Base-by-base conservation (phyloP, 2,888 invertebrate genomes). In the Siphlonurus alternatus region DNA sequence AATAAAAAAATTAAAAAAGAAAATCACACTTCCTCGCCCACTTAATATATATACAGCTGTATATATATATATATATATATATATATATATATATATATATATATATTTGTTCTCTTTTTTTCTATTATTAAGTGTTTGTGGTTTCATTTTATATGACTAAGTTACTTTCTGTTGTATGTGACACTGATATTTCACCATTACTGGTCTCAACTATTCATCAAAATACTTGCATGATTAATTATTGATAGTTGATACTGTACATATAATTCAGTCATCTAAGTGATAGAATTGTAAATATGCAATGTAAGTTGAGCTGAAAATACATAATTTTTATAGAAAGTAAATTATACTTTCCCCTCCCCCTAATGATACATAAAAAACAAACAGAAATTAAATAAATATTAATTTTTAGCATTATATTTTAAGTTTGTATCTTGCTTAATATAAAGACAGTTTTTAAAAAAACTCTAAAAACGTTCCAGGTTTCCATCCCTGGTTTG, bases 401-500 rank as follows among this genome's bases (percentile, higher is more conserved):
- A 22, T 10, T 25, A 25, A 7, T 25, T 2, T 25, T 53, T 25
- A 53, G n/a, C n/a, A 59, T 22, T 23, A 10, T 18, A 20, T 22
- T n/a, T 59, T 5, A 59, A 2, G 15, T 53, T 2, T 2, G n/a
- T 22, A 7, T 53, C 23, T 22, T 23, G 7, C 22, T 23, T 15
- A 22, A 51, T 56, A 3, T n/a, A 23, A 10, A 22, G 24, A 56
- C 25, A 51, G 23, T 10, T 61, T 61, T 65, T 59, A 64, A 25
- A 59, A n/a, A n/a, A n/a, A n/a, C n/a, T n/a, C n/a, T n/a, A n/a
- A n/a, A n/a, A n/a, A n/a, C n/a, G n/a, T 67, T 69, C 66, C 70
- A 79, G 78, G 85, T 89, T 61, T 91, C 91, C 73, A 84, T 92
- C 71, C 88, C 90, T 15, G 90, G 89, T 54, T 82, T 92, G 64